These are phyloP conservation scores for Crotalus horridus DNA, from an alignment of 2,113 vertebrate genomes.

Conservation along the genomic window DNA sequence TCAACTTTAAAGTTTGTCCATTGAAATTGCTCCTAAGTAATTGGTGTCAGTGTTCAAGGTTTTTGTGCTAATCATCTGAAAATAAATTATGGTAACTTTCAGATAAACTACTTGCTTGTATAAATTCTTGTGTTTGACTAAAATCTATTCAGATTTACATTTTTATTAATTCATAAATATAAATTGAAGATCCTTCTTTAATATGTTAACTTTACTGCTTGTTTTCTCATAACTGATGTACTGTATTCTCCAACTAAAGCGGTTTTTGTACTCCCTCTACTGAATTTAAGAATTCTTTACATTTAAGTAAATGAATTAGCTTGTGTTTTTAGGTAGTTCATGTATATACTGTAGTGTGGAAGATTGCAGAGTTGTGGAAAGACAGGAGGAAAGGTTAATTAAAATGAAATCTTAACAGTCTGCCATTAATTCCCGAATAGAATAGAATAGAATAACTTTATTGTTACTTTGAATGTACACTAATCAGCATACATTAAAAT, in stretches of 20 bases:
- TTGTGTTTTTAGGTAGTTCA: neutral
- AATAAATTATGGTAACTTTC: slow-evolving; percentile 54
- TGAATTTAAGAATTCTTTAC: neutral
- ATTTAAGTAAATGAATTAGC: neutral
- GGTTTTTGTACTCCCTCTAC: neutral
- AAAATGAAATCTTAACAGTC: neutral
- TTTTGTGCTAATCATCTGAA: slow-evolving; percentile 46
- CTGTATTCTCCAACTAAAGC: slow-evolving; percentile 33
- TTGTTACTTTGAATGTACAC: too few relatives aligned
- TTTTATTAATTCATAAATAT: slow-evolving; percentile 66
- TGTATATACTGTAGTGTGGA: neutral
- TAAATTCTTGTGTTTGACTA: slow-evolving; percentile 61
- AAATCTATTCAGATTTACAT: slow-evolving; percentile 60
- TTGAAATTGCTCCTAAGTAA: slow-evolving; percentile 49
- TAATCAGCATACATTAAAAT: too few relatives aligned
- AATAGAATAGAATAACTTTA: too few relatives aligned
- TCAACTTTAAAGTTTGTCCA: slow-evolving; percentile 31
- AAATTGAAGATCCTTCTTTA: slow-evolving; percentile 57
- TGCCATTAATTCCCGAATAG: neutral
- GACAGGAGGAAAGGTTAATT: neutral
- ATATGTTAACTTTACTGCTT: slow-evolving; percentile 44
- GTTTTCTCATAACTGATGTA: slow-evolving; percentile 37
- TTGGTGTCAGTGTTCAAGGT: slow-evolving; percentile 50
- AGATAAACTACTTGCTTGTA: slow-evolving; percentile 56
- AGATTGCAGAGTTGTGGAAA: neutral